Evolutionary conservation across 1,140 invertebrate species (phyloP), one percentile per base, ranked within the genome.

Genomic region (Drosophila busckii): DNA sequence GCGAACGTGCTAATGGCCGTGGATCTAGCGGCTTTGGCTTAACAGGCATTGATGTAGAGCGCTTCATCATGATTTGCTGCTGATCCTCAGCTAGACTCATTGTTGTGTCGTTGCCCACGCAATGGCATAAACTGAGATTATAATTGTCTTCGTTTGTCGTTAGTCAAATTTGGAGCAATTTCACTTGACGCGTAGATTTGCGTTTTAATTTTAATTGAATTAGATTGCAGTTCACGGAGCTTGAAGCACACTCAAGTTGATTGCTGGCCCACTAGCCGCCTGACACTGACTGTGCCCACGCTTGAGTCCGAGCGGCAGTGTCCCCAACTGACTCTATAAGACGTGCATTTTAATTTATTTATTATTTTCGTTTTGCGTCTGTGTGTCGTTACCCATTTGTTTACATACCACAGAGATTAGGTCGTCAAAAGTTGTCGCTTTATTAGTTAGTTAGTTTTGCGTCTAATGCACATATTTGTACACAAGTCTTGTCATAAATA

Each of bases 171-270:
- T 52, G 73, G 52, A 65, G 50, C 73, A 80, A 78, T 78, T 76
- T 68, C 48, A 61, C 60, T 78, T 62, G 49, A 52, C 28, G 55
- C 50, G 61, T 76, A 78, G 66, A 78, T 80, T 63, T 78, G 59
- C 75, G 75, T 73, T 80, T 80, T 73, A 80, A 80, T 73, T 80
- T 80, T 73, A 80, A 80, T 80, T 80, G 64, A 80, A 80, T 80
- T 80, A 83, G 49, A 58, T 67, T 75, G 69, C 64, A 70, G 34
- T 44, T 26, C 15, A 28, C 19, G 44, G 13, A 48, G 31, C n/a
- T 31, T 20, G 34, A 29, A n/a, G 29, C 34, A 48, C 26, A 16
- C 52, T 64, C 53, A 46, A 54, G 41, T 61, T 55, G 13, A 9
- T 53, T 32, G 41, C 75, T 66, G 45, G 53, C 58, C 56, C 58